phyloP scores from a whole-genome alignment of 2,888 invertebrate species.

The Cyclophora punctaria region DNA sequence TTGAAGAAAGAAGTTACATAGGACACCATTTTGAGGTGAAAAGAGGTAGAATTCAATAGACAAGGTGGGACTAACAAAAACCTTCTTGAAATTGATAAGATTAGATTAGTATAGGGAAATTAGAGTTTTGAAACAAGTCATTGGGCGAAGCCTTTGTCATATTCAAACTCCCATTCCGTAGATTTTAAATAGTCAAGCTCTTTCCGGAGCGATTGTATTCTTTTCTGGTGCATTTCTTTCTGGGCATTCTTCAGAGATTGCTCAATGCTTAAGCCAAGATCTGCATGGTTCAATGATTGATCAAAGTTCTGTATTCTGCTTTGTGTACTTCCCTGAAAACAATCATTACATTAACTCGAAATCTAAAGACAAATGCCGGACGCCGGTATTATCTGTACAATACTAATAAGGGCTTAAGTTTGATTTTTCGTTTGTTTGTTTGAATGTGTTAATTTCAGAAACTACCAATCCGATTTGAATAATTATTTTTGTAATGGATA shows the following conservation, averaged over 20 bases:
- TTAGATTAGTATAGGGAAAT: slow-evolving; percentile 5
- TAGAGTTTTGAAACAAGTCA: slow-evolving; percentile 21
- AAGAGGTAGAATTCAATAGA: no score
- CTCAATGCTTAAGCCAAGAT: slow-evolving; percentile 71
- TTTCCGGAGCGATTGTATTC: slow-evolving; percentile 81
- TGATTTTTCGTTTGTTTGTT: no score
- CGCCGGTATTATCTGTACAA: no score
- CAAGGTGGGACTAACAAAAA: no score
- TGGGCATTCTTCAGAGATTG: slow-evolving; percentile 72
- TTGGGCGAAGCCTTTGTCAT: slow-evolving; percentile 80
- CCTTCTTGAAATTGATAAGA: background rate
- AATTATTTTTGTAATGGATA: no score
- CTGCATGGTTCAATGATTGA: slow-evolving; percentile 68
- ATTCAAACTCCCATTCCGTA: slow-evolving; percentile 87
- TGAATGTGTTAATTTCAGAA: no score
- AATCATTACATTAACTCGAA: no score
- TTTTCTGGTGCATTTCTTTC: slow-evolving; percentile 81
- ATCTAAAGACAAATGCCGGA: no score
- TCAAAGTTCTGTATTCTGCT: slow-evolving; percentile 54
- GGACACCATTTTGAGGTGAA: slow-evolving; percentile 52
- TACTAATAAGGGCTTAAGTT: no score
- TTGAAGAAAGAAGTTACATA: slow-evolving; percentile 52
- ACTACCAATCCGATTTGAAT: no score
- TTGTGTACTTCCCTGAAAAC: slow-evolving; percentile 42
- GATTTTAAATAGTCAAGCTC: slow-evolving; percentile 85